Evolutionary conservation across 2,113 vertebrate genomes (phyloP).

Genomic region (Corvus cornix): DNA sequence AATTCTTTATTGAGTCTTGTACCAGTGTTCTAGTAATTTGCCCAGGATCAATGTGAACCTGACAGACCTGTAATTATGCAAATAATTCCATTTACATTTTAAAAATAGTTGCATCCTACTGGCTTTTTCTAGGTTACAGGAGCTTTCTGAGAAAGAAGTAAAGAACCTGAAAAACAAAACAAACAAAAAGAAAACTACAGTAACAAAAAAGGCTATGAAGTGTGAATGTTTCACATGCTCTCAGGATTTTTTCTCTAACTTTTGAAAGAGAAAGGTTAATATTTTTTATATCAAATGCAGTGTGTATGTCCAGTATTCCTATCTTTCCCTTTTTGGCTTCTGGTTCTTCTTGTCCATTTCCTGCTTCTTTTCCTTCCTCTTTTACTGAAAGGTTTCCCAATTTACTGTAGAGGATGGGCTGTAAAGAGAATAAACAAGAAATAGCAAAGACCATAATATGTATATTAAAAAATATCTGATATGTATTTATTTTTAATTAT

Average conservation of each 20-base stretch:
- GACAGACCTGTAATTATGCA: background rate
- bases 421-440: background rate
- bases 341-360: background rate
- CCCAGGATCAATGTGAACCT: background rate
- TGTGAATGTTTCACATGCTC: background rate
- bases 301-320: background rate
- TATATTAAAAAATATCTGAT: background rate
- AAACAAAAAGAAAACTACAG: background rate
- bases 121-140: background rate
- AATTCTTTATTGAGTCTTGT: background rate
- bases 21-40: background rate
- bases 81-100: background rate
- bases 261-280: background rate
- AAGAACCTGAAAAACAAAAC: accelerated
- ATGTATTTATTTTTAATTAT: background rate
- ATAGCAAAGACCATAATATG: background rate
- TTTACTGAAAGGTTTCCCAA: background rate
- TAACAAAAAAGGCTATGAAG: background rate
- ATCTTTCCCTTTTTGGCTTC: background rate
- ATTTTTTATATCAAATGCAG: background rate
- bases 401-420: background rate
- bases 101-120: background rate
- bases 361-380: background rate
- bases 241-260: background rate
- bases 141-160: background rate